Evolutionary conservation across 2,888 invertebrate species (phyloP), one percentile per base, ranked within the genome.

Genomic region (Scaptodrosophila latifasciaeformis): DNA sequence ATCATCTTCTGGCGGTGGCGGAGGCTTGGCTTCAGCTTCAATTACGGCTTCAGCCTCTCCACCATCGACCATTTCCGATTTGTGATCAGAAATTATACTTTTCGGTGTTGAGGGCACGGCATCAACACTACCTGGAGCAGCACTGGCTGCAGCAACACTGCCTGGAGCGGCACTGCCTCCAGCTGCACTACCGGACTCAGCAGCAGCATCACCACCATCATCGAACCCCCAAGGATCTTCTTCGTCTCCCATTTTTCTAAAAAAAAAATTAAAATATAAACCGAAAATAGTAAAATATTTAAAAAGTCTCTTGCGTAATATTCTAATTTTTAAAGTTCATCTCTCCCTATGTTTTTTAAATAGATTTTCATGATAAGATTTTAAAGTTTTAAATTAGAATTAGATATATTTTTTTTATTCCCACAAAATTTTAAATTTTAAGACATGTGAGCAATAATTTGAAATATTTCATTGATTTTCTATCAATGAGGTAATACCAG

Each of bases 181-280:
- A 44, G 88, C 89, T n/a, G n/a, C n/a, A n/a, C n/a, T n/a, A 40
- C 57, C 71, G 30, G 72, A 49, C 37, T 55, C 37, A 44, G 55
- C 40, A 19, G 61, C 64, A 45, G 56, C 57, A 48, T 80, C 82
- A 43, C 72, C 83, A 27, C 72, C 78, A 44, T 88, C 89, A 80
- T 89, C 90, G 76, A 88, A 88, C 71, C 88, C 88, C 87, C 87
- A 87, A 84, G 90, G 87, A 82, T 87, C 87, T 64, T 87, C 90
- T 85, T 90, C 90, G 60, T 86, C 87, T 63, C 77, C 85, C 85
- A 85, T 86, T 71, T 62, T 74, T 49, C 60, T 64, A 42, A 17
- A 24, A 44, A 12, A n/a, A 15, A 27, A 10, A 37, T 21, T 15
- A 31, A 27, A 10, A 19, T 1, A 3, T 9, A 37, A 19, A 24